A percentile compares a stretch with the other conserved stretches of the same genome.
phyloP scores from a whole-genome alignment of 2,888 invertebrate species.

The Pegoplata infirma region DNA sequence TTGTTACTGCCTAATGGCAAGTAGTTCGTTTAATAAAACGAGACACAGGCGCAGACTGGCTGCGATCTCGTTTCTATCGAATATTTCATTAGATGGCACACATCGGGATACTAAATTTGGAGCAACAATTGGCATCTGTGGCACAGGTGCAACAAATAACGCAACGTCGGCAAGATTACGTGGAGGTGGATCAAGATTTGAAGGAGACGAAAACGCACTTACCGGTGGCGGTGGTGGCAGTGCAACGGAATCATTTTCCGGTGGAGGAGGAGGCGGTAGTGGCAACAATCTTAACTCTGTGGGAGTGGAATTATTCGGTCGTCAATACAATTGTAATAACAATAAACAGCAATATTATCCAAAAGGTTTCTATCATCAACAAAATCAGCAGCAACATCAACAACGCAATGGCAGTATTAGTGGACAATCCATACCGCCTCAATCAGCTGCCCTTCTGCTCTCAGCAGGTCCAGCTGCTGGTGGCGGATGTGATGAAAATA shows the following conservation, averaged over 20 bases:
- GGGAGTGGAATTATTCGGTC: conserved; percentile 64
- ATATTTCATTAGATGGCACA: conserved; percentile 96
- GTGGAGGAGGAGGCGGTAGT: conserved; percentile 19
- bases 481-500: conserved; percentile 69
- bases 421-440: conserved; percentile 35
- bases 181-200: conserved; percentile 57
- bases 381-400: conserved; percentile 67
- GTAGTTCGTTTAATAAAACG: conserved; percentile 79
- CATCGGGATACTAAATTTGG: conserved; percentile 85
- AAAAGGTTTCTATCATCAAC: conserved; percentile 62
- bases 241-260: conserved; percentile 17
- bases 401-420: conserved; percentile 68
- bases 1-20: conserved; percentile 78
- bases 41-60: conserved; percentile 92
- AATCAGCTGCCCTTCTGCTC: conserved; percentile 62
- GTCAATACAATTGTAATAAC: conserved; percentile 64
- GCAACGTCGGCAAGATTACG: conserved; percentile 67
- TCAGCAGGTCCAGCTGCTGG: conserved; percentile 25
- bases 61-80: conserved; percentile 95
- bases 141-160: conserved; percentile 67
- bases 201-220: conserved; percentile 43
- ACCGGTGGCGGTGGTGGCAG: conserved; percentile 34
- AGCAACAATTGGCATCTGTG: conserved; percentile 76
- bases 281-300: conserved; percentile 46
- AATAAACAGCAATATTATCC: conserved; percentile 63